Conservation (phyloP, 1,140 invertebrate genomes). For the Spodoptera litura region DNA sequence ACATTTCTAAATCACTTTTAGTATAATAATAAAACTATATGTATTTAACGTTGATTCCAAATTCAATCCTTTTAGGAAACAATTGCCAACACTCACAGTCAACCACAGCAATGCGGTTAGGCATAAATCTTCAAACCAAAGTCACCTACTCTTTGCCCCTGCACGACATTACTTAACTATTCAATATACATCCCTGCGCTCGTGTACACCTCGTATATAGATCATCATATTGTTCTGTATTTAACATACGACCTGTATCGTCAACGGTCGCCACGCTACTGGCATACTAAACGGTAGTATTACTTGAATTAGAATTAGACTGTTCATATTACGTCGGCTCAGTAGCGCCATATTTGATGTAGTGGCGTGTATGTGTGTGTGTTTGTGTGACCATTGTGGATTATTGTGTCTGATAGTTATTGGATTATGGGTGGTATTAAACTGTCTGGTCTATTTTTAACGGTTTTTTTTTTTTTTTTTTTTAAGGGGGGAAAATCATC, state of each 20-base stretch:
- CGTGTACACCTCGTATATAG: slow-evolving; percentile 84
- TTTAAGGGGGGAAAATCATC: too few relatives aligned
- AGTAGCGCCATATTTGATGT: slow-evolving; percentile 46
- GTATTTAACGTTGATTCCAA: too few relatives aligned
- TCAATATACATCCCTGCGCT: slow-evolving; percentile 67
- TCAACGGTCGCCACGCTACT: slow-evolving; percentile 61
- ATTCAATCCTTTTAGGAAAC: too few relatives aligned
- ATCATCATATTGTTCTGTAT: slow-evolving; percentile 82
- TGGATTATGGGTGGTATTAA: slow-evolving; percentile 32
- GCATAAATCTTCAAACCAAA: slow-evolving; percentile 35
- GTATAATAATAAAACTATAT: too few relatives aligned
- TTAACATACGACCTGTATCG: slow-evolving; percentile 74
- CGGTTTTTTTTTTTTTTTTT: too few relatives aligned
- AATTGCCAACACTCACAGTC: too few relatives aligned
- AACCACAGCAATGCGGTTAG: not conserved
- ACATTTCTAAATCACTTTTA: too few relatives aligned
- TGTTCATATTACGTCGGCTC: slow-evolving; percentile 55
- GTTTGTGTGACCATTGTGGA: slow-evolving; percentile 21
- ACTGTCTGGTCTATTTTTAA: slow-evolving; percentile 32
- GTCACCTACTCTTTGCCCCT: slow-evolving; percentile 55
- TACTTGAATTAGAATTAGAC: slow-evolving; percentile 70
- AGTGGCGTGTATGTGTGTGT: not conserved
- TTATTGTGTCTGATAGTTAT: slow-evolving; percentile 31
- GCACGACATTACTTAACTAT: slow-evolving; percentile 61
- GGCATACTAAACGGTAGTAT: slow-evolving; percentile 58